Evolutionary conservation across 2,797 vertebrate species (phyloP).

Genomic region (Alfaro cultratus): DNA sequence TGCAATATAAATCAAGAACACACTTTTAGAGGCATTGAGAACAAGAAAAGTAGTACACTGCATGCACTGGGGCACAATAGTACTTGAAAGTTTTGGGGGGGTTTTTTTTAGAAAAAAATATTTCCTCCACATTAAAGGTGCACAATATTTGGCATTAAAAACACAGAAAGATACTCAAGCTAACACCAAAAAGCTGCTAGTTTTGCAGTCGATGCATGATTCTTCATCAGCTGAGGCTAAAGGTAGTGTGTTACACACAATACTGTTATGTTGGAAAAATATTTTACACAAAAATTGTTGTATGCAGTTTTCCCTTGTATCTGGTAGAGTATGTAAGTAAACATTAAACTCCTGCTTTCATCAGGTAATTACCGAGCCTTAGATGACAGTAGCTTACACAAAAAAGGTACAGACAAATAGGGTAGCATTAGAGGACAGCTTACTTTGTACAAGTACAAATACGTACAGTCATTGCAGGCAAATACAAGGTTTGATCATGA

Average conservation of each 20-base stretch:
- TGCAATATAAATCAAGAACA: slow-evolving; percentile 81
- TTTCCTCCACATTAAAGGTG: slow-evolving; percentile 76
- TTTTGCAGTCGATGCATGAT: slow-evolving; percentile 65
- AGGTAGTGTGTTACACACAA: slow-evolving; percentile 58
- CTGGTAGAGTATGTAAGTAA: slow-evolving; percentile 45
- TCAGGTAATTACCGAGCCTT: slow-evolving; percentile 48
- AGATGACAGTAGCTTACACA: slow-evolving; percentile 35
- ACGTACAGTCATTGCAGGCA: slow-evolving; percentile 68
- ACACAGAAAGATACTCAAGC: slow-evolving; percentile 72
- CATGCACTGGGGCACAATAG: slow-evolving; percentile 80
- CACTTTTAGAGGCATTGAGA: slow-evolving; percentile 73
- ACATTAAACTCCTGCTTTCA: slow-evolving; percentile 41
- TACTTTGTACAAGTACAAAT: slow-evolving; percentile 64
- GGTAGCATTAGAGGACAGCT: slow-evolving; percentile 47
- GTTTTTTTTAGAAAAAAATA: slow-evolving; percentile 38
- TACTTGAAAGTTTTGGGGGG: slow-evolving; percentile 73
- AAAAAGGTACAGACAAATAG: slow-evolving; percentile 44
- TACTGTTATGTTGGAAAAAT: slow-evolving; percentile 77
- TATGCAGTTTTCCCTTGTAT: slow-evolving; percentile 57
- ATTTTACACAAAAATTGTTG: slow-evolving; percentile 77
- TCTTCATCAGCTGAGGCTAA: slow-evolving; percentile 68
- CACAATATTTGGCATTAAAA: slow-evolving; percentile 83
- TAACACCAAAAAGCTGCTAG: slow-evolving; percentile 60
- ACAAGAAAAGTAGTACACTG: slow-evolving; percentile 68
- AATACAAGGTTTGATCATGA: slow-evolving; percentile 51